Conservation (phyloP, 2,888 invertebrate species). For the Stenurella melanura region DNA sequence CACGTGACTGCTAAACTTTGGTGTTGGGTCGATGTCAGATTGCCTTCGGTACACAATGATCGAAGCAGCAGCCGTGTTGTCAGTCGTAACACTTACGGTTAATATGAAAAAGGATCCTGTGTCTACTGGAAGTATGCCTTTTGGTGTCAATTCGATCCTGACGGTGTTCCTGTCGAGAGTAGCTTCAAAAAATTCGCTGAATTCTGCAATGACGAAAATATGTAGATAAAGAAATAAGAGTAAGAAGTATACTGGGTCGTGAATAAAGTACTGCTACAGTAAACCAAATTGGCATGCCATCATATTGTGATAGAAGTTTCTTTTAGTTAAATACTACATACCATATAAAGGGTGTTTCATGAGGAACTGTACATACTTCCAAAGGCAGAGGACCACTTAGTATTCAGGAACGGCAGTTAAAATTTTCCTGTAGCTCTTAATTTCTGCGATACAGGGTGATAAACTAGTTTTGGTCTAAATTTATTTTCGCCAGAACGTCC, state of each 20-base stretch:
- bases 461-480: too few species aligned
- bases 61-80: conserved; percentile 34
- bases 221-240: background rate
- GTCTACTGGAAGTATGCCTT: background rate
- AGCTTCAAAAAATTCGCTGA: conserved; percentile 37
- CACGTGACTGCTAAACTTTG: conserved; percentile 50
- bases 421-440: too few species aligned
- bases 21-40: conserved; percentile 32
- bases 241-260: background rate
- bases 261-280: too few species aligned
- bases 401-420: too few species aligned
- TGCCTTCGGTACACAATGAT: conserved; percentile 44
- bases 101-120: conserved; percentile 38
- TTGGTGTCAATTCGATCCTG: background rate
- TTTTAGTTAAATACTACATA: too few species aligned
- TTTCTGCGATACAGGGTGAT: too few species aligned
- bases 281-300: too few species aligned
- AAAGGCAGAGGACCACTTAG: too few species aligned
- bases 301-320: too few species aligned
- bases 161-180: conserved; percentile 13
- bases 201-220: conserved; percentile 46
- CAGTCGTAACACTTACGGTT: conserved; percentile 45
- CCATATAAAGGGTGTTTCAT: too few species aligned
- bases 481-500: too few species aligned
- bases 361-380: too few species aligned